Base-by-base conservation (phyloP, 2,888 invertebrate species). In the Deilephila porcellus region DNA sequence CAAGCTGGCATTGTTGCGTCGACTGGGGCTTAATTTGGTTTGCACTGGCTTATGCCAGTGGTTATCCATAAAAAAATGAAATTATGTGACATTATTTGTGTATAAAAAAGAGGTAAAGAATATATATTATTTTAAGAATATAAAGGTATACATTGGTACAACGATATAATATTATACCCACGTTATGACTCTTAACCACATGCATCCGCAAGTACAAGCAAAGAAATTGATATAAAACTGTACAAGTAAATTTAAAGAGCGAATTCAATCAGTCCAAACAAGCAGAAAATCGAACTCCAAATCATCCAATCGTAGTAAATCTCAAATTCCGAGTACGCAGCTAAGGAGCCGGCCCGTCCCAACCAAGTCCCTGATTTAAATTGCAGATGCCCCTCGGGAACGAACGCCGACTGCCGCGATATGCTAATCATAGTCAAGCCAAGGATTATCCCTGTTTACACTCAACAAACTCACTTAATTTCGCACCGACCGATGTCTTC, bases 371-470 rank as follows among this genome's bases (percentile, higher is more conserved):
- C 93, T 93, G 93, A 94, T 94, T 94, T 94, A 93, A 94, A 94
- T 94, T 94, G 94, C 93, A 93, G 93, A 93, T 94, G 89, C 84
- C 91, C 90, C 89, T 86, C 86, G 90, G 90, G 90, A 86, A 83
- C 88, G 90, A 91, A 89, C 92, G 92, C 90, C 93, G 92, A 93
- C 93, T 91, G 86, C 90, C 92, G 92, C 93, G 94, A 93, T 93
- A 94, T 94, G 94, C 93, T 94, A 94, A 94, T 94, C 93, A 94
- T 93, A 93, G 92, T 87, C 92, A 91, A 94, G 93, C 93, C 88
- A 92, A 92, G 94, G 93, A 94, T 94, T 93, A 94, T 94, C 93
- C 93, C 93, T 93, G 93, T 94, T 94, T 94, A 94, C 94, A 93
- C 93, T 93, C 93, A 93, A 93, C 94, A 93, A 94, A 94, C 93